phyloP scores from a whole-genome alignment of 2,888 invertebrate genomes.

The Pseudococcus longispinus region DNA sequence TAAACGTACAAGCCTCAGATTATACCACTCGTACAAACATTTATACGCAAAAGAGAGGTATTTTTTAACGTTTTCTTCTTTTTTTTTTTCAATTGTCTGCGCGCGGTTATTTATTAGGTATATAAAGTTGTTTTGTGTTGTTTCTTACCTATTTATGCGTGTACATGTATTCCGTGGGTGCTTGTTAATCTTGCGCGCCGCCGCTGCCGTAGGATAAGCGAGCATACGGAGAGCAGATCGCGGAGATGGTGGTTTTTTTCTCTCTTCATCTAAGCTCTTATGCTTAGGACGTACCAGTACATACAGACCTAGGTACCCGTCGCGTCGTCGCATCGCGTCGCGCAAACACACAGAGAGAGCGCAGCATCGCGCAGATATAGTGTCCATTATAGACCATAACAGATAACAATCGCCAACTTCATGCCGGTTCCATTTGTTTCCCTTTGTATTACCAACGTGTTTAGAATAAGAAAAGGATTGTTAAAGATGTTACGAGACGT shows the following conservation, averaged over 20 bases:
- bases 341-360: neutral
- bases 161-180: constrained; percentile 55
- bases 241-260: constrained; percentile 19
- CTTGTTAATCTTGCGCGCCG: constrained; percentile 53
- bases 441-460: constrained; percentile 54
- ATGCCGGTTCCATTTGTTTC: constrained; percentile 55
- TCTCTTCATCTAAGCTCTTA: neutral
- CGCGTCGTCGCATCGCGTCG: neutral
- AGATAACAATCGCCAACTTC: constrained; percentile 54
- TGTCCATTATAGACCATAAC: constrained; percentile 55
- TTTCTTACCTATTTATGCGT: constrained; percentile 56
- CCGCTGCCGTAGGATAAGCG: constrained; percentile 41
- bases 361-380: constrained; percentile 47
- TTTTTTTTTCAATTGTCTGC: constrained; percentile 53
- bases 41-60: neutral
- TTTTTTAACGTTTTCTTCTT: neutral
- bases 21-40: neutral
- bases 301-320: neutral
- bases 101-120: constrained; percentile 51
- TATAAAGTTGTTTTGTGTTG: constrained; percentile 56
- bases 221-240: neutral
- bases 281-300: neutral
- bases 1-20: neutral
- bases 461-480: constrained; percentile 55
- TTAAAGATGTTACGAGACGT: constrained; percentile 54